Base-by-base conservation (phyloP, 2,888 invertebrate species). In the Amorpha juglandis region DNA sequence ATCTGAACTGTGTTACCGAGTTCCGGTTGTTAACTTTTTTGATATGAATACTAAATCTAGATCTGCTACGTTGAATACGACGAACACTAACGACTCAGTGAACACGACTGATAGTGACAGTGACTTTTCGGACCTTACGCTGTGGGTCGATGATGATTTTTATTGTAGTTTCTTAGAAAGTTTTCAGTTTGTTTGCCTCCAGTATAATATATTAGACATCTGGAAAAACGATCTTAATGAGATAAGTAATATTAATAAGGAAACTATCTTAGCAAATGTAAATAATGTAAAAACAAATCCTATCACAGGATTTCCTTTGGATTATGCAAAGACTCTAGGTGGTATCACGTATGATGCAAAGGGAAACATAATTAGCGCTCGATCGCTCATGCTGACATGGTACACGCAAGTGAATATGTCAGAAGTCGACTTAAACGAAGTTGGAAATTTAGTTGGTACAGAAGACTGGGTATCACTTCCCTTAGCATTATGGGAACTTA, bases 391-490 rank as follows among this genome's bases (percentile, higher is more conserved):
- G 71, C 91, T 95, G 45, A 90, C 94, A 63, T 96, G 96, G 95
- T 94, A 94, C 77, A 91, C 95, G 27, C 89, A 94, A 71, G 94
- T 96, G 0, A 96, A 96, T 87, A 96, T 96, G 92, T 94, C 95
- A 1, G 89, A 94, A 65, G 94, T 96, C 19, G 94, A 96, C 80
- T 93, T 95, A 83, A 93, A 95, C 79, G 94, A 95, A 86, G 93
- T 94, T 63, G 96, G 96, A 67, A 96, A 96, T 83, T 90, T 95
- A 74, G 95, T 96, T 16, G 97, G 97, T 63, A 96, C 97, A 48
- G 96, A 96, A 78, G 96, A 96, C 78, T 96, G 96, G 96, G 96
- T 96, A 79, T 91, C 95, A 1, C 83, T 93, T 69, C 94, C 94
- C 69, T 86, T 94, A 64, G 88, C 95, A 19, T 79, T 91, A 67